Percentiles rank a stretch among this genome's conserved stretches.
Evolutionary conservation across 1,140 invertebrate species (phyloP).

Genomic region (Stegodyphus dumicola): DNA sequence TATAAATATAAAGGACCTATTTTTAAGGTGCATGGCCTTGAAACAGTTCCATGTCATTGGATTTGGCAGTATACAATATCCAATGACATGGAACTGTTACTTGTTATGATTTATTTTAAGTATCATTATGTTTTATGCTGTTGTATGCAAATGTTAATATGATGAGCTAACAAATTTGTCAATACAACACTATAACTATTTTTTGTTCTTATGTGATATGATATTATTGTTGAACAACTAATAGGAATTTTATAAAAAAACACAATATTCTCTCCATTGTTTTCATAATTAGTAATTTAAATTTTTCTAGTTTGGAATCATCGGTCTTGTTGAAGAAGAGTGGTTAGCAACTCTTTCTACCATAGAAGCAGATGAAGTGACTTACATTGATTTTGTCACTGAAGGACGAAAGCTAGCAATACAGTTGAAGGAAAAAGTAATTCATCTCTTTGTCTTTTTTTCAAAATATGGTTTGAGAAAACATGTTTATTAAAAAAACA

Average conservation of each 20-base stretch:
- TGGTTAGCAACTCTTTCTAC: slow-evolving; percentile 90
- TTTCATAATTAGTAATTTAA: not conserved
- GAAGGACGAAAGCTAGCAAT: slow-evolving; percentile 81
- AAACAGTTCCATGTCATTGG: too few species aligned
- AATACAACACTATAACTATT: not conserved
- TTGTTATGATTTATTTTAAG: too few species aligned
- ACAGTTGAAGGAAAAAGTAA: slow-evolving; percentile 81
- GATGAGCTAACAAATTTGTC: too few species aligned
- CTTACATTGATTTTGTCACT: slow-evolving; percentile 85
- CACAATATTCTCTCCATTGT: too few species aligned
- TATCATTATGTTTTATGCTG: too few species aligned
- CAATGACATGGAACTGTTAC: too few species aligned
- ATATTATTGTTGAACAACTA: not conserved
- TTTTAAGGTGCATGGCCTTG: too few species aligned
- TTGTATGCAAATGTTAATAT: not conserved
- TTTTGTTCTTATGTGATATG: not conserved
- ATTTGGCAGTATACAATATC: too few species aligned
- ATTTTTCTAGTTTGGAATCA: slow-evolving; percentile 69
- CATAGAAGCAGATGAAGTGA: slow-evolving; percentile 88
- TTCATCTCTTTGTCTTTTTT: not conserved
- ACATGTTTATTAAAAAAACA: too few species aligned
- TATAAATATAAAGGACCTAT: too few species aligned
- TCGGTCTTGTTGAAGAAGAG: slow-evolving; percentile 87
- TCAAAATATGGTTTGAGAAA: too few species aligned
- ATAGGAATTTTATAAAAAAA: too few species aligned